Percentiles rank a stretch among this genome's conserved stretches.
Evolutionary conservation across 2,888 invertebrate species (phyloP).

Genomic region (Epicampocera succincta): DNA sequence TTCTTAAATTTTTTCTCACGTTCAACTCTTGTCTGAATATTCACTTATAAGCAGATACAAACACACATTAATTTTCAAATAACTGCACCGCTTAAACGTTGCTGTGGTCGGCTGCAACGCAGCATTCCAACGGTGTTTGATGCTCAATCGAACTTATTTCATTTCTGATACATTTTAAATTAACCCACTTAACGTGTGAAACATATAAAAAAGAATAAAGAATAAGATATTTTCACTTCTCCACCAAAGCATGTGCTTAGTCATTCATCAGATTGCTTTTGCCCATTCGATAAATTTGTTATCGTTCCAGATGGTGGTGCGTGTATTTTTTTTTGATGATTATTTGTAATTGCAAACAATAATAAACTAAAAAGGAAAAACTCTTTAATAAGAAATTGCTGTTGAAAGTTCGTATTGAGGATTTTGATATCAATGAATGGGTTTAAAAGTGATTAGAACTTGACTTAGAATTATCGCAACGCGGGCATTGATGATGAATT

Average conservation of each 20-base stretch:
- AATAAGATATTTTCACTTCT: conserved; percentile 10
- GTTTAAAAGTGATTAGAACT: conserved; percentile 8
- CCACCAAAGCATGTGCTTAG: not conserved
- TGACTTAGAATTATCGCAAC: conserved; percentile 4
- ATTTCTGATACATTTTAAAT: conserved; percentile 42
- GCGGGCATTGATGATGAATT: not conserved
- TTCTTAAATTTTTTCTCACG: no score
- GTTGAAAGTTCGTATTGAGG: conserved; percentile 2
- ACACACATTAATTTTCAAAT: no score
- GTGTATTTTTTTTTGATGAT: no score
- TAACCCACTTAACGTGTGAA: conserved; percentile 61
- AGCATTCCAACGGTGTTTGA: no score
- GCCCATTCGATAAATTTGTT: not conserved
- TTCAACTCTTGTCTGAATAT: no score
- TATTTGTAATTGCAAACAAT: conserved; percentile 24
- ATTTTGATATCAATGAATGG: conserved; percentile 8
- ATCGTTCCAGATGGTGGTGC: conserved; percentile 23
- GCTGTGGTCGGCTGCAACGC: no score
- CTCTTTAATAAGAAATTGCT: conserved; percentile 9
- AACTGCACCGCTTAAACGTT: no score
- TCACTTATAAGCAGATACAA: no score
- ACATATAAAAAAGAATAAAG: conserved; percentile 5
- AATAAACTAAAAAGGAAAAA: conserved; percentile 3
- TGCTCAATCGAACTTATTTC: no score
- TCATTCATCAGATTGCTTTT: not conserved